Evolutionary conservation across 92 coral and sea anemone species (phyloP).

Genomic region (Actinernus sp.): DNA sequence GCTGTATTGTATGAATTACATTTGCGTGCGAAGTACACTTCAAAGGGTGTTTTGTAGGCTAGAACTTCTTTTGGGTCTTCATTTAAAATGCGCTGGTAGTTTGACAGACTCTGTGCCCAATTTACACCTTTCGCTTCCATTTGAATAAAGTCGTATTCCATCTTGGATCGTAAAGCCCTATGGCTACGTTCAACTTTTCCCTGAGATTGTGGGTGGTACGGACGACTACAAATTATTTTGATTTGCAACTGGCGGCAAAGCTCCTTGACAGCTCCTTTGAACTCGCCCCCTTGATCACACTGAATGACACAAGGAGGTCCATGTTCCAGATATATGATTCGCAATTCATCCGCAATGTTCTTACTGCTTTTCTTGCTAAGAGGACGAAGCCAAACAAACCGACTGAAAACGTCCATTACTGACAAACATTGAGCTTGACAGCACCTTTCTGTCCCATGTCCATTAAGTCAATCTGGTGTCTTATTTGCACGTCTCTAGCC

Average conservation of each 20-base stretch:
- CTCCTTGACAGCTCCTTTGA: conserved; percentile 44
- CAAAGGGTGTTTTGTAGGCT: conserved; percentile 41
- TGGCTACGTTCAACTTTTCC: conserved; percentile 53
- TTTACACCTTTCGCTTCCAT: conserved; percentile 41
- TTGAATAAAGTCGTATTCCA: conserved; percentile 57
- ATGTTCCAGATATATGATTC: conserved; percentile 15
- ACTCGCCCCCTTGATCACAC: conserved; percentile 56
- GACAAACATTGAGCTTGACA: not conserved
- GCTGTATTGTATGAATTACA: conserved; percentile 23
- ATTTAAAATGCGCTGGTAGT: conserved; percentile 30
- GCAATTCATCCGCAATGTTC: conserved; percentile 16
- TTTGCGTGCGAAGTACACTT: conserved; percentile 23
- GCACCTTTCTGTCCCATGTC: not conserved
- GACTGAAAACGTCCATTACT: not conserved
- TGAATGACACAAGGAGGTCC: conserved; percentile 52
- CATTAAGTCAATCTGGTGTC: not conserved
- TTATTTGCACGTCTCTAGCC: too few species aligned
- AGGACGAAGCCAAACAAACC: not conserved
- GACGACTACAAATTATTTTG: conserved; percentile 47
- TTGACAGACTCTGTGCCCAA: conserved; percentile 33
- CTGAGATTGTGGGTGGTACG: conserved; percentile 46
- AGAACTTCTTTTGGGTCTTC: conserved; percentile 60
- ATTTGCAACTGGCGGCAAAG: conserved; percentile 26
- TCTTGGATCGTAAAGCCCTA: conserved; percentile 27
- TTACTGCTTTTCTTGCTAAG: conserved; percentile 4